phyloP scores from a whole-genome alignment of 2,113 vertebrate species.

The Eurypyga helias region DNA sequence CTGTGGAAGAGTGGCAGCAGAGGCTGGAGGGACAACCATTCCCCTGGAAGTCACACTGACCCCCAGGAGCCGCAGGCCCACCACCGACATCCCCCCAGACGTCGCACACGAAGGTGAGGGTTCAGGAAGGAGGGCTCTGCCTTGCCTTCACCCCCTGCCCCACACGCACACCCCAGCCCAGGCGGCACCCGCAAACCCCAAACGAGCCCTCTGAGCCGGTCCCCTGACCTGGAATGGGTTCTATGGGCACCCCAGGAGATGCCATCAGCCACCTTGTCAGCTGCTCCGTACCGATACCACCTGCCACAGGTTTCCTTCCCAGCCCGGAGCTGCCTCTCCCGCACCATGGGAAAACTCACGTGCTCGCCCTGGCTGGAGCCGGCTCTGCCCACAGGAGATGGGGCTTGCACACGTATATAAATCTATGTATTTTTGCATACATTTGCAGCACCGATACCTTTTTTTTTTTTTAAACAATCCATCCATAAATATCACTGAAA shows the following conservation, averaged over 20 bases:
- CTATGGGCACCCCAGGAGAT: fast-evolving
- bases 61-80: neutral
- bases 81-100: neutral
- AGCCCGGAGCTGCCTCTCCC: neutral
- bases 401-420: neutral
- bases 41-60: neutral
- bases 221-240: fast-evolving
- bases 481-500: slow-evolving; percentile 83
- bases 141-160: neutral
- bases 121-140: neutral
- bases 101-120: fast-evolving
- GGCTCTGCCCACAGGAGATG: neutral
- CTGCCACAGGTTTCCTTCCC: neutral
- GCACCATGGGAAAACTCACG: neutral
- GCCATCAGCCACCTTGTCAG: fast-evolving
- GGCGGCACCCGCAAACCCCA: fast-evolving
- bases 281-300: fast-evolving
- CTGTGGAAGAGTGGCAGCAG: neutral
- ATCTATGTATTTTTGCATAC: slow-evolving; percentile 26
- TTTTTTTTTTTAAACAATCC: slow-evolving; percentile 71
- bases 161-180: fast-evolving
- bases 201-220: fast-evolving
- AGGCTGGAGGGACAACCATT: fast-evolving
- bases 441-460: slow-evolving; percentile 57
- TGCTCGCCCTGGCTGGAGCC: neutral